Evolutionary conservation across 2,113 vertebrate species (phyloP).

Genomic region (Scophthalmus maximus): DNA sequence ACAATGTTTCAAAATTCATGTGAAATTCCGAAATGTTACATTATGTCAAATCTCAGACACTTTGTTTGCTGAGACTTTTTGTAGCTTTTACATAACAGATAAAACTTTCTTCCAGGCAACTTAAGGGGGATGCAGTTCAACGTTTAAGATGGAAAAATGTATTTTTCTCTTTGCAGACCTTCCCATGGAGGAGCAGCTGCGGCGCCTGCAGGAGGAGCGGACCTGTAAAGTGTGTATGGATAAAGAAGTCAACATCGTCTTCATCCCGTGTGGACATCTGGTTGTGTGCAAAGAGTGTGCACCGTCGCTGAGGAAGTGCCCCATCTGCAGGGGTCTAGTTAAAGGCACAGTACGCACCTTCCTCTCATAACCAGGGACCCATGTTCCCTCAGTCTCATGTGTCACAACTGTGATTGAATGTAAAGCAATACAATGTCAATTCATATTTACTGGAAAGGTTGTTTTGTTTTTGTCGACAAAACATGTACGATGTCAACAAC

Average conservation of each 20-base stretch:
- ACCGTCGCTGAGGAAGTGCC: conserved; percentile 86
- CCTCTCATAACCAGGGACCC: conserved; percentile 59
- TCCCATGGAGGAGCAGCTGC: conserved; percentile 88
- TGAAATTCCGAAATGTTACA: not conserved
- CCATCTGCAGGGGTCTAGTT: conserved; percentile 90
- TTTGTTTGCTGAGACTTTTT: too few relatives aligned
- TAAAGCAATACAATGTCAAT: conserved; percentile 26
- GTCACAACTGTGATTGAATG: conserved; percentile 36
- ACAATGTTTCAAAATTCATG: not conserved
- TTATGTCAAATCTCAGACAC: not conserved
- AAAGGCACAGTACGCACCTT: conserved; percentile 85
- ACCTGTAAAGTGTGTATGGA: conserved; percentile 96
- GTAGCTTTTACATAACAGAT: too few relatives aligned
- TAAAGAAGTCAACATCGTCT: conserved; percentile 87
- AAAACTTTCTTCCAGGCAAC: too few relatives aligned
- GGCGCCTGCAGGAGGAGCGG: conserved; percentile 86
- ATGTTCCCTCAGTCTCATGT: not conserved
- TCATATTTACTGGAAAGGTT: not conserved
- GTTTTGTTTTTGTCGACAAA: not conserved
- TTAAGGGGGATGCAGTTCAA: too few relatives aligned
- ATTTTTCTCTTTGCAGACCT: conserved; percentile 65
- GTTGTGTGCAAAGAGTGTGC: conserved; percentile 90
- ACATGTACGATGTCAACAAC: too few relatives aligned
- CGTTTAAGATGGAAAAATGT: too few relatives aligned
- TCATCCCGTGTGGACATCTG: conserved; percentile 93